phyloP scores from a whole-genome alignment of 2,888 invertebrate genomes.

The Erpobdella octoculata region DNA sequence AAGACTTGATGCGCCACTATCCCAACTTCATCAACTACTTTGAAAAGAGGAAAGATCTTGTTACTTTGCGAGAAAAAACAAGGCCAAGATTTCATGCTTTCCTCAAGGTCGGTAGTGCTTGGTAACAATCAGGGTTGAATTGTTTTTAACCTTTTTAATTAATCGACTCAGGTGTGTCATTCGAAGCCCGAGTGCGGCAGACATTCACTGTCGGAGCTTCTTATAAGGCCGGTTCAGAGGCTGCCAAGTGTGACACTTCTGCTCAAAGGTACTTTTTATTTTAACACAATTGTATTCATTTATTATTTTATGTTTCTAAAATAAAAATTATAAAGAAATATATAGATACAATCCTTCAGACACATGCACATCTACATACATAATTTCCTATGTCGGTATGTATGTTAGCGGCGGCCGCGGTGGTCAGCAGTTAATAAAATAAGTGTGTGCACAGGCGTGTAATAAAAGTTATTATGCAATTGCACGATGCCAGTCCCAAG shows the following conservation, averaged over 20 bases:
- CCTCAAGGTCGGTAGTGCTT: conserved; percentile 70
- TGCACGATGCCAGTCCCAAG: too few species aligned
- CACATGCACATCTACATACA: too few species aligned
- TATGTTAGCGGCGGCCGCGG: too few species aligned
- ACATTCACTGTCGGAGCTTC: conserved; percentile 85
- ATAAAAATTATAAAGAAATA: too few species aligned
- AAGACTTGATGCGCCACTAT: conserved; percentile 83
- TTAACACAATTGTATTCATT: not conserved
- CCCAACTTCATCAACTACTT: conserved; percentile 97
- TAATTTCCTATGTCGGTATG: too few species aligned
- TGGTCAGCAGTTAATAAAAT: too few species aligned
- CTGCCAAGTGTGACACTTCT: conserved; percentile 90
- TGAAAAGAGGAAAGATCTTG: conserved; percentile 88
- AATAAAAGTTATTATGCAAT: too few species aligned
- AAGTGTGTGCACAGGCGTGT: too few species aligned
- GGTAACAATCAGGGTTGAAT: not conserved
- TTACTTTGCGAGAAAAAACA: conserved; percentile 78
- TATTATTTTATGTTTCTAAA: not conserved
- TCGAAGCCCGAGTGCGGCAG: conserved; percentile 84
- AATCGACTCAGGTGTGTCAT: conserved; percentile 62
- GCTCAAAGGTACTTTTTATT: conserved; percentile 65
- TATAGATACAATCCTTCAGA: too few species aligned
- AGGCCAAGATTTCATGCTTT: conserved; percentile 96
- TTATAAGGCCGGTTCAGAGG: conserved; percentile 94
- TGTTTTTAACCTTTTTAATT: not conserved